Percentiles rank a stretch among this genome's conserved stretches.
phyloP scores from a whole-genome alignment of 2,888 invertebrate genomes.

The Fabriciana adippe region DNA sequence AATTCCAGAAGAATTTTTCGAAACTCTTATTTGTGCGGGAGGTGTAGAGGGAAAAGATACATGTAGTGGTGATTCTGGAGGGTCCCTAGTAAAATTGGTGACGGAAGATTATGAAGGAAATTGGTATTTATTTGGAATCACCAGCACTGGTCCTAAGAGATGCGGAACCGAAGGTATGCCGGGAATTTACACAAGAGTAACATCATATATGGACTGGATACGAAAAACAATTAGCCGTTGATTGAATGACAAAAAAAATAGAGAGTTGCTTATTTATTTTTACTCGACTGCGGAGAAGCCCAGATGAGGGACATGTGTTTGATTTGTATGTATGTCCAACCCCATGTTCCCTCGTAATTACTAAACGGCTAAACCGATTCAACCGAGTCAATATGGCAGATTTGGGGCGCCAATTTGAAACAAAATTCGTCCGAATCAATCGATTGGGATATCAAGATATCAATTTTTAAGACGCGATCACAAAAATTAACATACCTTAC shows the following conservation, averaged over 20 bases:
- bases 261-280: too few species aligned
- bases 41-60: slow-evolving; percentile 76
- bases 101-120: slow-evolving; percentile 52
- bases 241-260: not conserved
- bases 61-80: slow-evolving; percentile 84
- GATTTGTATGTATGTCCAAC: too few species aligned
- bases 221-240: slow-evolving; percentile 29
- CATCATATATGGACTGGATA: slow-evolving; percentile 83
- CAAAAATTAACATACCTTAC: too few species aligned
- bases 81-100: slow-evolving; percentile 69
- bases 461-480: too few species aligned
- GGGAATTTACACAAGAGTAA: slow-evolving; percentile 83
- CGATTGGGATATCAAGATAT: too few species aligned
- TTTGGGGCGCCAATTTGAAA: too few species aligned
- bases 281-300: too few species aligned
- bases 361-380: too few species aligned
- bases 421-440: too few species aligned
- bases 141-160: slow-evolving; percentile 50
- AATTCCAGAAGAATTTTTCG: slow-evolving; percentile 45
- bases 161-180: slow-evolving; percentile 73
- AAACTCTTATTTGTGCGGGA: slow-evolving; percentile 78
- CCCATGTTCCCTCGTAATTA: too few species aligned
- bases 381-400: too few species aligned
- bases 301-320: too few species aligned
- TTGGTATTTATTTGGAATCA: slow-evolving; percentile 79